Evolutionary conservation across 2,113 vertebrate genomes (phyloP).

Genomic region (Paraplagusia blochii): DNA sequence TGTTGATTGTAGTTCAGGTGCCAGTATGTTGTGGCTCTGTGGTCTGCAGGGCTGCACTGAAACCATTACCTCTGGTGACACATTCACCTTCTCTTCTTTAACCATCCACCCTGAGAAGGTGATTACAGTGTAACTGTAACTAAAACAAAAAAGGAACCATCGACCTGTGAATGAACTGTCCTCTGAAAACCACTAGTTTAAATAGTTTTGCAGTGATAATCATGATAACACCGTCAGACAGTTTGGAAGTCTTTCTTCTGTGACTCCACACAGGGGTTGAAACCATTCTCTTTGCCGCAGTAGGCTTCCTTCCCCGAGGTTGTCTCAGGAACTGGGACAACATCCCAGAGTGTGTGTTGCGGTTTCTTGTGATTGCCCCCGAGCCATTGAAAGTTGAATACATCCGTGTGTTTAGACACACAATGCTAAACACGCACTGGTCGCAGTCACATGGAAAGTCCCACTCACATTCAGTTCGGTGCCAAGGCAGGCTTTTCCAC

Average conservation of each 20-base stretch:
- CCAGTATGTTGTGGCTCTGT: slow-evolving; percentile 32
- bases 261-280: slow-evolving; percentile 19
- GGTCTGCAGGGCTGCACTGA: slow-evolving; percentile 19
- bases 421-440: slow-evolving; percentile 13
- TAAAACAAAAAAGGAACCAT: background rate
- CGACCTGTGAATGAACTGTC: slow-evolving; percentile 4
- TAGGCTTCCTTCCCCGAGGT: slow-evolving; percentile 30
- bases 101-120: slow-evolving; percentile 8
- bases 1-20: slow-evolving; percentile 25
- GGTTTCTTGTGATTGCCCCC: slow-evolving; percentile 38
- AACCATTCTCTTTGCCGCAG: slow-evolving; percentile 28
- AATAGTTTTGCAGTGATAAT: slow-evolving; percentile 7
- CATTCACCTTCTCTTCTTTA: slow-evolving; percentile 17
- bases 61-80: slow-evolving; percentile 4
- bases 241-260: slow-evolving; percentile 8
- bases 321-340: slow-evolving; percentile 54
- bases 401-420: slow-evolving; percentile 16
- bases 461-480: slow-evolving; percentile 28
- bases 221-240: slow-evolving; percentile 6
- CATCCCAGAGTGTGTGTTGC: slow-evolving; percentile 35
- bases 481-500: slow-evolving; percentile 48
- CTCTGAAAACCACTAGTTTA: slow-evolving; percentile 2
- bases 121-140: slow-evolving; percentile 12
- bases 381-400: slow-evolving; percentile 37
- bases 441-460: slow-evolving; percentile 58